Evolutionary conservation across 2,888 invertebrate species (phyloP).

Genomic region (Acleris cristana): DNA sequence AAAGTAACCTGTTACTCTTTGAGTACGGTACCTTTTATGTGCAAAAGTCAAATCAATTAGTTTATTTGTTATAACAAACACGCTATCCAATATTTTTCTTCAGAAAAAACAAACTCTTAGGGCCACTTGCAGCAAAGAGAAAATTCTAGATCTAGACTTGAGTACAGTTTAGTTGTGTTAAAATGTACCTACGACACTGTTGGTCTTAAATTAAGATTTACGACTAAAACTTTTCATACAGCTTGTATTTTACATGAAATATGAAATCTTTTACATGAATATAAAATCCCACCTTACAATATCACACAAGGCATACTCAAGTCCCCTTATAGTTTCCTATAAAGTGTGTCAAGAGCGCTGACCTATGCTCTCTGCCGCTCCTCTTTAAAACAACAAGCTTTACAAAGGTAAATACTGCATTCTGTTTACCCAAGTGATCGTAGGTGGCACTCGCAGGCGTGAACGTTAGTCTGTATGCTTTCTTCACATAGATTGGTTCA

Average conservation of each 20-base stretch:
- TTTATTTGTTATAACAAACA: too few species aligned
- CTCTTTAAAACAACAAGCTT: conserved; percentile 68
- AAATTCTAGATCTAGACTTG: too few species aligned
- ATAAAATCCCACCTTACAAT: conserved; percentile 26
- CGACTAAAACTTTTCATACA: too few species aligned
- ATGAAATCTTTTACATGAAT: conserved; percentile 17
- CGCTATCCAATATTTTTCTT: too few species aligned
- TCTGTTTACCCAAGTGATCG: conserved; percentile 69
- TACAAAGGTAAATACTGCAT: conserved; percentile 69
- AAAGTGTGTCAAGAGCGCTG: conserved; percentile 66
- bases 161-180: too few species aligned
- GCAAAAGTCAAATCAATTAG: too few species aligned
- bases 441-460: conserved; percentile 63
- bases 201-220: too few species aligned
- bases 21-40: too few species aligned
- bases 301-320: conserved; percentile 15
- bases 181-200: too few species aligned
- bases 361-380: conserved; percentile 61
- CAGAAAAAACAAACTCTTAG: too few species aligned
- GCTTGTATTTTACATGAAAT: conserved; percentile 9
- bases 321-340: conserved; percentile 32
- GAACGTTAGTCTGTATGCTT: conserved; percentile 43
- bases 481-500: conserved; percentile 20
- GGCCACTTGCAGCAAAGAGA: too few species aligned
- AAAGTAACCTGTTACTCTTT: too few species aligned